These are phyloP conservation scores for Dimorphilus gyrociliatus DNA, from an alignment of 2,888 invertebrate species.

Conservation along the genomic window DNA sequence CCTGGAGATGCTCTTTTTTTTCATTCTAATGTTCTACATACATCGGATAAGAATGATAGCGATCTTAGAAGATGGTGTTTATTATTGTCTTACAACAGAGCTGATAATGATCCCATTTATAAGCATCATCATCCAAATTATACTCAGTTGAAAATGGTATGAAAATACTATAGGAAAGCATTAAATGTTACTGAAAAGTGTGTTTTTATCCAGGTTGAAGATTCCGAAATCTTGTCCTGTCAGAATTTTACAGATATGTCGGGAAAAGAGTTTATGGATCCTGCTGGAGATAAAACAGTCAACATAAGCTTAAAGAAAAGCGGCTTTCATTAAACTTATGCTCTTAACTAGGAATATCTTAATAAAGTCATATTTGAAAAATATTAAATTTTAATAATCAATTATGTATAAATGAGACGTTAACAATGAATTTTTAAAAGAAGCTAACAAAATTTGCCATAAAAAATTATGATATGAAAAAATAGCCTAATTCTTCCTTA, in stretches of 20 bases:
- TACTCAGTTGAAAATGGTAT: slow-evolving; percentile 22
- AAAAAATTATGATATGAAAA: too few relatives aligned
- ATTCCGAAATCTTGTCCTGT: slow-evolving; percentile 9
- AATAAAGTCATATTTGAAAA: too few relatives aligned
- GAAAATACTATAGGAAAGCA: background rate
- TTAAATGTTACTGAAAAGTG: background rate
- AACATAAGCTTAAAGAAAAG: background rate
- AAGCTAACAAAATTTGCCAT: too few relatives aligned
- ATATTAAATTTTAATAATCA: too few relatives aligned
- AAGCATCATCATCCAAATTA: slow-evolving; percentile 26
- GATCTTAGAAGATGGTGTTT: slow-evolving; percentile 27
- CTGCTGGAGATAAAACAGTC: slow-evolving; percentile 8
- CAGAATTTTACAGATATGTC: slow-evolving; percentile 8
- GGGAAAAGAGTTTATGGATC: slow-evolving; percentile 11
- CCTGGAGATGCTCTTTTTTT: slow-evolving; percentile 29
- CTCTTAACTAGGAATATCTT: too few relatives aligned
- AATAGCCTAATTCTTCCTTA: too few relatives aligned
- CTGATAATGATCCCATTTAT: slow-evolving; percentile 23
- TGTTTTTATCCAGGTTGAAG: slow-evolving; percentile 9
- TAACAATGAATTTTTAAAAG: too few relatives aligned
- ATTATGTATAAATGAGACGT: too few relatives aligned
- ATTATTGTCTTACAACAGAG: slow-evolving; percentile 22
- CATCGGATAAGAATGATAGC: slow-evolving; percentile 21
- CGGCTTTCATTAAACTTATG: too few relatives aligned
- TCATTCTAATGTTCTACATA: slow-evolving; percentile 27